Evolutionary conservation across 1,140 invertebrate genomes (phyloP).

Genomic region (Helicoverpa armigera): DNA sequence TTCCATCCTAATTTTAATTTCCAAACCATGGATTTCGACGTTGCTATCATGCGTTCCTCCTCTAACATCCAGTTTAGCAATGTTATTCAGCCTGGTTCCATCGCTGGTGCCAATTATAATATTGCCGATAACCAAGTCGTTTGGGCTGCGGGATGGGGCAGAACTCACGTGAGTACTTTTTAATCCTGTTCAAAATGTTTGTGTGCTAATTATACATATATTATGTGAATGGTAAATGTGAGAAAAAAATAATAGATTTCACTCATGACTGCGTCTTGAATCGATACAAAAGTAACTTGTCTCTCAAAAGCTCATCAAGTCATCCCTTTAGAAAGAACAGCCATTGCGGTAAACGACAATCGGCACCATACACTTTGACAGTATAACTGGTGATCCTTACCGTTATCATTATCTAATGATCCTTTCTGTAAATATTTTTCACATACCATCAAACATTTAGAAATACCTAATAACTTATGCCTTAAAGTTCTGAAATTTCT

Average conservation of each 20-base stretch:
- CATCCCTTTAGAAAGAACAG: too few species aligned
- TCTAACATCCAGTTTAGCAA: slow-evolving; percentile 71
- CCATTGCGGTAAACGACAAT: too few species aligned
- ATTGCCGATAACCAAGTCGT: slow-evolving; percentile 55
- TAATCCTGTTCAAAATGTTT: background rate
- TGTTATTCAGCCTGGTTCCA: slow-evolving; percentile 35
- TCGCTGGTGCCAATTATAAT: slow-evolving; percentile 54
- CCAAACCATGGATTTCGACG: slow-evolving; percentile 87
- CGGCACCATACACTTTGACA: too few species aligned
- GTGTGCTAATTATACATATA: background rate
- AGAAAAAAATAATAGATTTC: too few species aligned
- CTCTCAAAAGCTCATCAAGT: too few species aligned
- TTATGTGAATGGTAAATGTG: background rate
- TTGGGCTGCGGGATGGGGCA: slow-evolving; percentile 60
- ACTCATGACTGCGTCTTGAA: too few species aligned
- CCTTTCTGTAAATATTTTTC: too few species aligned
- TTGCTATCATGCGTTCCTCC: slow-evolving; percentile 78
- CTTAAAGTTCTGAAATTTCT: background rate
- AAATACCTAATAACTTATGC: too few species aligned
- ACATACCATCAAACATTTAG: too few species aligned
- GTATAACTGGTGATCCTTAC: too few species aligned
- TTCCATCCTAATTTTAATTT: slow-evolving; percentile 87
- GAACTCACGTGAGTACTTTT: slow-evolving; percentile 50
- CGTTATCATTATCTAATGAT: too few species aligned
- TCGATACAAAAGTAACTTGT: too few species aligned